These are phyloP conservation scores for Enhydra lutris DNA, from an alignment of 2,113 vertebrate genomes.

Conservation along the genomic window DNA sequence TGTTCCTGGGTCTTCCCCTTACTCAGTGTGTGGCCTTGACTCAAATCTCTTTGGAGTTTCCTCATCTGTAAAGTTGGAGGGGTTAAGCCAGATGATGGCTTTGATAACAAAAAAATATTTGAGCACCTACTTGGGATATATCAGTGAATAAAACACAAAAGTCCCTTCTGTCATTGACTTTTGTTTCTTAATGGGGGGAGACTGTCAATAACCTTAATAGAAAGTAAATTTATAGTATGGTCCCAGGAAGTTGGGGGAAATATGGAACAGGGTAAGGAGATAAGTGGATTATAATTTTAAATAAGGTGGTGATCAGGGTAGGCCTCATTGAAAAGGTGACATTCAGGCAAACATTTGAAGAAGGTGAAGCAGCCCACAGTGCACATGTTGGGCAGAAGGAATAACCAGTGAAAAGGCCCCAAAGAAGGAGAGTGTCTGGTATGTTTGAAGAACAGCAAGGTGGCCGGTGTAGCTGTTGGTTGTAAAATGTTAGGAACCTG, in stretches of 20 bases:
- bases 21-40: neutral
- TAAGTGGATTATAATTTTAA: slow-evolving; percentile 29
- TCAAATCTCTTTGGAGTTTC: slow-evolving; percentile 12
- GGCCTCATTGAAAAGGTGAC: neutral
- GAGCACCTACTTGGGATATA: neutral
- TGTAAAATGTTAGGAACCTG: neutral
- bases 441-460: slow-evolving; percentile 37
- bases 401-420: neutral
- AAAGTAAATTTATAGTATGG: slow-evolving; percentile 6
- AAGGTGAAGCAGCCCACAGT: neutral
- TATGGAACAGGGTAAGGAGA: neutral
- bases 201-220: neutral
- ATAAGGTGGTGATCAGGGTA: neutral
- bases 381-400: neutral
- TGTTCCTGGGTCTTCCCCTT: neutral
- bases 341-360: neutral
- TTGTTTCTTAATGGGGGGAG: neutral
- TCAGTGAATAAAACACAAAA: neutral
- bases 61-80: neutral
- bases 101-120: neutral
- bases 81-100: neutral
- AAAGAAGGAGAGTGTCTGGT: neutral
- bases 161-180: neutral
- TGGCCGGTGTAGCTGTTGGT: neutral
- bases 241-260: neutral